Percentiles rank a stretch among this genome's conserved stretches.
Conservation (phyloP, 1,140 invertebrate genomes). For the Subanguina moxae region DNA sequence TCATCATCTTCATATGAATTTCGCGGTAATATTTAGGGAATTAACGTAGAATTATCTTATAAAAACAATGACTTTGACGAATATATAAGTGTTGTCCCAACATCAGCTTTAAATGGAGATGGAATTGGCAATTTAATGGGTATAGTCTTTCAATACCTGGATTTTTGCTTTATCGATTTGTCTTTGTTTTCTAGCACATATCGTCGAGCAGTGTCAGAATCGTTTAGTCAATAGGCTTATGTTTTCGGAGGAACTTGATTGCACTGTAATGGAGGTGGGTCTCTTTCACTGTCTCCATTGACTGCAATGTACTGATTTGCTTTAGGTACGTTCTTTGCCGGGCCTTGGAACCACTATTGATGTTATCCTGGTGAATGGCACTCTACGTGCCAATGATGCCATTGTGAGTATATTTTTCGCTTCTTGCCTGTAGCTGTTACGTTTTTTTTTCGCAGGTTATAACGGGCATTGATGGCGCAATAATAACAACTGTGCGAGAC, state of each 20-base stretch:
- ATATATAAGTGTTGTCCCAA: conserved; percentile 92
- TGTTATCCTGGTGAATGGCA: conserved; percentile 71
- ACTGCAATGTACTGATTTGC: conserved; percentile 3
- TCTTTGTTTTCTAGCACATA: conserved; percentile 66
- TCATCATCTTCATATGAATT: conserved; percentile 34
- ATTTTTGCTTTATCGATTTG: no score
- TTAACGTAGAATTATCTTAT: conserved; percentile 91
- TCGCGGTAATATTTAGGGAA: conserved; percentile 64
- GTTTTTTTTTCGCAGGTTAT: no score
- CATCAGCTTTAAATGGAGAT: conserved; percentile 90
- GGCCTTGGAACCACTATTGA: conserved; percentile 98
- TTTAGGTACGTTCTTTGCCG: conserved; percentile 83
- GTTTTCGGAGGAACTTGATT: conserved; percentile 87
- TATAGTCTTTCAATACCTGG: no score
- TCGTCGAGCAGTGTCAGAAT: conserved; percentile 85
- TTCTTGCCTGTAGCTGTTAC: no score
- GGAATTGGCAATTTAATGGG: conserved; percentile 92
- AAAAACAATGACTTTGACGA: conserved; percentile 87
- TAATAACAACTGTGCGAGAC: conserved; percentile 92
- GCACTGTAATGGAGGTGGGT: conserved; percentile 83
- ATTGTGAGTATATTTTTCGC: no score
- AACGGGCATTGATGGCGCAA: conserved; percentile 94
- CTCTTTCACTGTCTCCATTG: neutral
- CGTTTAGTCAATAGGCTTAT: conserved; percentile 82
- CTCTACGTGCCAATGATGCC: neutral